Base-by-base conservation (phyloP, 1,140 invertebrate genomes). In the Gryllus bimaculatus region DNA sequence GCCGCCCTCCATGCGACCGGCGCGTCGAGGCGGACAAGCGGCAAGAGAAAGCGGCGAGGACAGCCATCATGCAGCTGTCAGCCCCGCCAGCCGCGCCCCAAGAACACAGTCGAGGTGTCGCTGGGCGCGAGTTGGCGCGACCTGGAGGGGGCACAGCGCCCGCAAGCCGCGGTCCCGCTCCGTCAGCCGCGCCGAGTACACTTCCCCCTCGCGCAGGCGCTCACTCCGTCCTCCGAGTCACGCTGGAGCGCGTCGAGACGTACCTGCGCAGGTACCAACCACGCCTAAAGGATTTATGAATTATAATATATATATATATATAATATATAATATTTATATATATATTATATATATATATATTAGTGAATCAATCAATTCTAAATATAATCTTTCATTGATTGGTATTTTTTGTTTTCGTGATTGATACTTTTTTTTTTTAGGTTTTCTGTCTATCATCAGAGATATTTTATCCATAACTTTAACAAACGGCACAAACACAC, bases 211-310 rank as follows among this genome's bases (percentile, higher is more conserved):
- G 39, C 15, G 54, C 7, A 66, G 78, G 0, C 8, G 49, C 4
- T 49, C 39, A n/a, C 47, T 77, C 78, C 5, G n/a, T 78, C 8
- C n/a, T 77, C 76, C 15, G 76, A 77, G n/a, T 18, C 81, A 83
- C 83, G n/a, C 81, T 81, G 54, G 80, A 81, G 18, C 81, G 81
- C 13, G 78, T 87, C 20, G 86, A 87, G 26, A 83, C 82, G 15
- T 87, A 86, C 75, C 83, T 88, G n/a, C 84, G 84, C 0, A 80
- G 85, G 48, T 86, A 84, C 26, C 5, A 39, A 39, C 5, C 26
- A 39, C 5, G 26, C 26, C 26, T n/a, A n/a, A n/a, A n/a, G n/a
- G n/a, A n/a, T n/a, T n/a, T n/a, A n/a, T n/a, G n/a, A n/a, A n/a
- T n/a, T n/a, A n/a, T n/a, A n/a, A n/a, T n/a, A n/a, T n/a, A n/a